Conservation (phyloP, 2,797 vertebrate species). For the Anguilla pacifica region DNA sequence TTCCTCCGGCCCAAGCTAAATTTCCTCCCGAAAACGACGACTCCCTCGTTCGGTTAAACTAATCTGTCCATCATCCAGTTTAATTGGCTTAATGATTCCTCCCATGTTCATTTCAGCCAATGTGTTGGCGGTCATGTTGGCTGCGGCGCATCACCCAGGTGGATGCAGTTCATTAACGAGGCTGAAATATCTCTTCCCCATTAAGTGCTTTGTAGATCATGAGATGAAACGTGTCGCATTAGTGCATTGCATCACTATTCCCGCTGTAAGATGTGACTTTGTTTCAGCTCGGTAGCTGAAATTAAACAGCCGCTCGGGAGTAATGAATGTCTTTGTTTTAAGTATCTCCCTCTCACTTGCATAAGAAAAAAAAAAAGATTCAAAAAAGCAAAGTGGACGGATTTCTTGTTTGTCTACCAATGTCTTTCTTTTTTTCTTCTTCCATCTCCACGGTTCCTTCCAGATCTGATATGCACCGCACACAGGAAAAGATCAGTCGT, state of each 20-base stretch:
- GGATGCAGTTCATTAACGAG: background rate
- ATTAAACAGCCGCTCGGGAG: background rate
- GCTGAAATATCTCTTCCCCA: no score
- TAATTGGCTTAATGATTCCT: background rate
- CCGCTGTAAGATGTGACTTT: background rate
- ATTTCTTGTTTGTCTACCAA: background rate
- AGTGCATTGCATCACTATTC: background rate
- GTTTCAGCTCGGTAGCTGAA: background rate
- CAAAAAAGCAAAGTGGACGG: background rate
- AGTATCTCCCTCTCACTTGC: background rate
- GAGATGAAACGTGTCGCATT: no score
- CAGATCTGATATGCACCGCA: background rate
- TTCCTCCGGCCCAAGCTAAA: background rate
- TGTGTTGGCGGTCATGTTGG: background rate
- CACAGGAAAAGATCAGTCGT: background rate
- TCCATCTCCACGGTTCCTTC: background rate
- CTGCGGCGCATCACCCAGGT: background rate
- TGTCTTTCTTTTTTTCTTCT: background rate
- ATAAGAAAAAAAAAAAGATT: background rate
- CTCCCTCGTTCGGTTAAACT: background rate
- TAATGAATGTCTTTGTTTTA: background rate
- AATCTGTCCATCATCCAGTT: background rate
- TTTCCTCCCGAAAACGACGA: background rate
- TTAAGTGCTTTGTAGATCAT: no score
- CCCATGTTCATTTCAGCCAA: background rate